phyloP scores from a whole-genome alignment of 2,888 invertebrate species.

The Anoncus sp. region DNA sequence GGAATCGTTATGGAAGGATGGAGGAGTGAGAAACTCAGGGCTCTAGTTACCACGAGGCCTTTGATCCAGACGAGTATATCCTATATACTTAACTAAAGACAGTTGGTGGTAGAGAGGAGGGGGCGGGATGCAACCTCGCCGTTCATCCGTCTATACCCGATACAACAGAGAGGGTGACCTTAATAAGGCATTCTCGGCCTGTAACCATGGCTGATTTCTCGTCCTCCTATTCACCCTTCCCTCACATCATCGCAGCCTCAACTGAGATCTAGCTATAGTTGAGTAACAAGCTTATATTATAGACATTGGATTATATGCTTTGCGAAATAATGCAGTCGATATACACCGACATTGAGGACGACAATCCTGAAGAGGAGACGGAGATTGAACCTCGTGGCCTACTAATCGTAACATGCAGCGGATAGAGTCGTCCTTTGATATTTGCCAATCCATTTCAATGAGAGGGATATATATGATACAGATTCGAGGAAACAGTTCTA shows the following conservation, averaged over 20 bases:
- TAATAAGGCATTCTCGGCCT: constrained; percentile 55
- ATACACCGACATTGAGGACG: constrained; percentile 21
- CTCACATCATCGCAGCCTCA: constrained; percentile 5
- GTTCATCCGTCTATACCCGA: constrained; percentile 25
- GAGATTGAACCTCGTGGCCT: constrained; percentile 61
- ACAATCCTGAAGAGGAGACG: constrained; percentile 58
- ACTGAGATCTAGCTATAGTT: not conserved
- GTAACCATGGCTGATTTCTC: constrained; percentile 34
- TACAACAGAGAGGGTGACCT: constrained; percentile 44
- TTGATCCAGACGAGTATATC: constrained; percentile 53
- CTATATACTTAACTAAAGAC: constrained; percentile 10
- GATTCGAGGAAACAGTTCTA: constrained; percentile 9
- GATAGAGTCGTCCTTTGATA: constrained; percentile 25
- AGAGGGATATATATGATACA: not conserved
- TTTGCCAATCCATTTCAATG: constrained; percentile 40
- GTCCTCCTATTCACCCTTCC: constrained; percentile 37
- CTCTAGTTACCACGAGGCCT: constrained; percentile 48
- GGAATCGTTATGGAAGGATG: constrained; percentile 28
- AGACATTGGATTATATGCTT: constrained; percentile 7
- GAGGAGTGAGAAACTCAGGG: constrained; percentile 52
- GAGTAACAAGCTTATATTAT: constrained; percentile 25
- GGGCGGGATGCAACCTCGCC: constrained; percentile 12
- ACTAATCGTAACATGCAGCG: constrained; percentile 33
- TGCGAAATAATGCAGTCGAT: constrained; percentile 13
- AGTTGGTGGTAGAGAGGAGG: not conserved